Evolutionary conservation across 2,888 invertebrate genomes (phyloP).

Genomic region (Andrena chrysosceles): DNA sequence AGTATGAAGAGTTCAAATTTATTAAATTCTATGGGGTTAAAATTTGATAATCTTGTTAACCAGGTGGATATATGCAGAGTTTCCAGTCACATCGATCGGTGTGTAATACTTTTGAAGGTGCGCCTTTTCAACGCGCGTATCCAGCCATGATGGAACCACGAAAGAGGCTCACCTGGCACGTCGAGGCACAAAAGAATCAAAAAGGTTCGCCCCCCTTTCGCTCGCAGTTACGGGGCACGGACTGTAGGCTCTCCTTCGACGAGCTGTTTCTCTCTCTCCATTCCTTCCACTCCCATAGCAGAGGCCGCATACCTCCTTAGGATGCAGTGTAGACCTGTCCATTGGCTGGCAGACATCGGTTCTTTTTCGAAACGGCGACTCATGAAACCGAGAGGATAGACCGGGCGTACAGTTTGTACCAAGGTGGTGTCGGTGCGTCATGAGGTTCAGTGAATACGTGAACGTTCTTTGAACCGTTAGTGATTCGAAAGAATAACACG

Average conservation of each 20-base stretch:
- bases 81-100: background rate
- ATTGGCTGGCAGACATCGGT: constrained; percentile 81
- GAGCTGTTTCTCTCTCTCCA: constrained; percentile 71
- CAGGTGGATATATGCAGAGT: background rate
- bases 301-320: constrained; percentile 83
- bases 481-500: constrained; percentile 42
- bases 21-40: too few species aligned
- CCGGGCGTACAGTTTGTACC: constrained; percentile 13
- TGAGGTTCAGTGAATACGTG: constrained; percentile 52
- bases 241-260: constrained; percentile 71
- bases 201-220: constrained; percentile 67
- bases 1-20: background rate
- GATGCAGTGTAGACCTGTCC: constrained; percentile 82
- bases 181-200: constrained; percentile 55
- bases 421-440: constrained; percentile 52
- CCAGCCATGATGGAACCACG: constrained; percentile 59
- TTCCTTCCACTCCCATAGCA: constrained; percentile 81
- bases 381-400: constrained; percentile 57
- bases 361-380: constrained; percentile 71
- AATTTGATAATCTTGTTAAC: too few species aligned
- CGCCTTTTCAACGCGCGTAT: constrained; percentile 7
- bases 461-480: constrained; percentile 29
- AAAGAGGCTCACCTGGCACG: constrained; percentile 63
- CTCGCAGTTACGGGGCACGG: constrained; percentile 65
- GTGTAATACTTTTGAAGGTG: background rate